Conservation (phyloP, 2,888 invertebrate genomes). For the Agriopis leucophaearia region DNA sequence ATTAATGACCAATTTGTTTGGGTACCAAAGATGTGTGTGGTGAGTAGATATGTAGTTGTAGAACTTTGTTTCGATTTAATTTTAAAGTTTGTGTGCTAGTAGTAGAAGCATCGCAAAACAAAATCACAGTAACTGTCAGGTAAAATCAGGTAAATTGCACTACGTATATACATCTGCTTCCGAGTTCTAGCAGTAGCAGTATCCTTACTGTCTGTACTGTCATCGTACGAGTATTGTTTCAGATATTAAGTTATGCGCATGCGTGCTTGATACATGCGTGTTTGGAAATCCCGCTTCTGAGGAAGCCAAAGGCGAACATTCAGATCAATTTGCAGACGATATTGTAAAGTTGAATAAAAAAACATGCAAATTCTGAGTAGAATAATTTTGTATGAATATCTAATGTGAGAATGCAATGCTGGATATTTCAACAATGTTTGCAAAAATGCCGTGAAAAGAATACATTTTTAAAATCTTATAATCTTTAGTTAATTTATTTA, state of each 20-base stretch:
- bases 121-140: too few relatives aligned
- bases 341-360: constrained; percentile 15
- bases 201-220: constrained; percentile 5
- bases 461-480: too few relatives aligned
- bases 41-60: too few relatives aligned
- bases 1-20: too few relatives aligned
- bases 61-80: too few relatives aligned
- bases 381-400: constrained; percentile 41
- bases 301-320: constrained; percentile 69
- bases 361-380: constrained; percentile 41
- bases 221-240: background rate
- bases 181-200: too few relatives aligned
- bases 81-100: too few relatives aligned
- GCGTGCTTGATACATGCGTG: constrained; percentile 70
- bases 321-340: constrained; percentile 26
- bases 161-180: too few relatives aligned
- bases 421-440: constrained; percentile 34
- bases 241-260: constrained; percentile 48
- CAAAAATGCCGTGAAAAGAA: background rate
- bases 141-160: too few relatives aligned
- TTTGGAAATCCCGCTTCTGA: constrained; percentile 61
- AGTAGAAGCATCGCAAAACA: too few relatives aligned
- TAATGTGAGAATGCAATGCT: constrained; percentile 54
- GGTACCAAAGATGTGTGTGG: too few relatives aligned
- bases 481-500: background rate